Evolutionary conservation across 2,888 invertebrate genomes (phyloP).

Genomic region (Cryptocephalus primarius): DNA sequence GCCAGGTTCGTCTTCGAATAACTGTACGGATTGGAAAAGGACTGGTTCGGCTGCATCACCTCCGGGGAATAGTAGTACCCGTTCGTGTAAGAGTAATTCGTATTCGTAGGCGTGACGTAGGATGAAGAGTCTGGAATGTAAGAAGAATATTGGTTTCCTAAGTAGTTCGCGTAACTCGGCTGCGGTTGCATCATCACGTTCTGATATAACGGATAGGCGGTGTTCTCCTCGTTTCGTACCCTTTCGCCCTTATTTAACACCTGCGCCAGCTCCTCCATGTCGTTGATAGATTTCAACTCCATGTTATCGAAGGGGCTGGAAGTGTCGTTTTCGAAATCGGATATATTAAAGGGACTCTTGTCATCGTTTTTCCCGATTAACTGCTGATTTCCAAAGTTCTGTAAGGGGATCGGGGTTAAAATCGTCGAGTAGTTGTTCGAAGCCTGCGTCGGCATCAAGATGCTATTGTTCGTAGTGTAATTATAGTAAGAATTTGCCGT

Average conservation of each 20-base stretch:
- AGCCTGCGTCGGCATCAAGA: slow-evolving; percentile 27
- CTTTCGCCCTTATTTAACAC: slow-evolving; percentile 44
- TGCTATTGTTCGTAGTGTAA: slow-evolving; percentile 7
- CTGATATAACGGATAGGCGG: neutral
- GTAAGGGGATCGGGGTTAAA: slow-evolving; percentile 37
- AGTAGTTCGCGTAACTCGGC: slow-evolving; percentile 9
- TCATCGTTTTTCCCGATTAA: slow-evolving; percentile 17
- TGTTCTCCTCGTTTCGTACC: neutral
- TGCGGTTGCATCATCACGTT: slow-evolving; percentile 1
- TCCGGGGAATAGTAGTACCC: slow-evolving; percentile 15
- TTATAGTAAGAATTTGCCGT: slow-evolving; percentile 14
- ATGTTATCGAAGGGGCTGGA: slow-evolving; percentile 91
- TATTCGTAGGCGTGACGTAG: slow-evolving; percentile 9
- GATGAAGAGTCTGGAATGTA: slow-evolving; percentile 16
- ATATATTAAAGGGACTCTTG: slow-evolving; percentile 41
- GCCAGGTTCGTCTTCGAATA: slow-evolving; percentile 6
- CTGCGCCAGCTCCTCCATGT: slow-evolving; percentile 80
- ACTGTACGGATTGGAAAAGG: slow-evolving; percentile 1
- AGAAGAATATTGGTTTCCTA: slow-evolving; percentile 14
- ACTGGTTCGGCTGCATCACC: slow-evolving; percentile 4
- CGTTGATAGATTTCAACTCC: slow-evolving; percentile 85
- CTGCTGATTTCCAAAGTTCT: slow-evolving; percentile 12
- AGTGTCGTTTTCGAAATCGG: slow-evolving; percentile 85
- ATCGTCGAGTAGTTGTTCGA: slow-evolving; percentile 31
- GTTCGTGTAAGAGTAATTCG: slow-evolving; percentile 13